These are phyloP conservation scores for Pitta sordida DNA, from an alignment of 2,113 vertebrate genomes.

Conservation along the genomic window DNA sequence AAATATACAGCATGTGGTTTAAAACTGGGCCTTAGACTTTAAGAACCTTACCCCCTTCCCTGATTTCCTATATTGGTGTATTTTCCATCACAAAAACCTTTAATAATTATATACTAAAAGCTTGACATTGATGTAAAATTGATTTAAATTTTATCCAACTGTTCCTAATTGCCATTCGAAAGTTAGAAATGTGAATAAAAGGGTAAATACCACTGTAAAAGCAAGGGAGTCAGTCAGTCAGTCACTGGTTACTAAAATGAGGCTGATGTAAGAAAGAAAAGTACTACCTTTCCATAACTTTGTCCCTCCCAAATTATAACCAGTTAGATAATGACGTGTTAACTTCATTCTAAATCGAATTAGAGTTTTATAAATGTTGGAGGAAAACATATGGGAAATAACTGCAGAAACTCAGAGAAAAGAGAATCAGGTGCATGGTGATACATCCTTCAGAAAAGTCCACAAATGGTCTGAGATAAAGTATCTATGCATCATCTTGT, in stretches of 20 bases:
- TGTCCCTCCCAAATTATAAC: neutral
- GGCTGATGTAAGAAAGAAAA: neutral
- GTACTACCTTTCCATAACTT: neutral
- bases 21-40: neutral
- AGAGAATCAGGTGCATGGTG: neutral
- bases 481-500: neutral
- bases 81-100: neutral
- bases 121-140: neutral
- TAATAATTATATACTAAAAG: neutral
- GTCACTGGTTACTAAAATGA: neutral
- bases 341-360: neutral
- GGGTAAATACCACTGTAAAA: neutral
- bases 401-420: neutral
- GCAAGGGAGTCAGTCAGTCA: neutral
- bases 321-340: neutral
- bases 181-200: neutral
- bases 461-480: neutral
- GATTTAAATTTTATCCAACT: neutral
- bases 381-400: neutral
- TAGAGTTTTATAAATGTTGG: neutral
- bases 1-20: neutral
- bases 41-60: neutral
- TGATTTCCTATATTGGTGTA: fast-evolving
- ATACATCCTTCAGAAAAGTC: neutral
- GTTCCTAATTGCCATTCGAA: neutral